Conservation (phyloP, 2,888 invertebrate genomes). For the Clanis bilineata region DNA sequence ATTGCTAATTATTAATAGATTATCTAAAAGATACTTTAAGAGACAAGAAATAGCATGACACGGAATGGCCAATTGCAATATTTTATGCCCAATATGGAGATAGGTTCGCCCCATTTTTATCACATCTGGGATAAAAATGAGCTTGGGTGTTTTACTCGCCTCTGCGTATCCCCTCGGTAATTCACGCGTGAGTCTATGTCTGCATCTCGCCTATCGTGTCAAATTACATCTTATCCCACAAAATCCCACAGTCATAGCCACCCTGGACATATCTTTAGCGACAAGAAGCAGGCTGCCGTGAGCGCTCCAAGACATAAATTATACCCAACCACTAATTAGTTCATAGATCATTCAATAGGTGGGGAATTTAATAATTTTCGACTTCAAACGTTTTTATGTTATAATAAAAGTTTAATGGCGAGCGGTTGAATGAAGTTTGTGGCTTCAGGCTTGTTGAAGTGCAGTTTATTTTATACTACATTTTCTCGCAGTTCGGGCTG, state of each 20-base stretch:
- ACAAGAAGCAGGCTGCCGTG: conserved; percentile 30
- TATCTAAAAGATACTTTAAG: too few species aligned
- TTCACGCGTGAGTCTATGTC: too few species aligned
- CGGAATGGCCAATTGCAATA: too few species aligned
- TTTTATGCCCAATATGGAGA: too few species aligned
- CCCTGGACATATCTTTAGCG: background rate
- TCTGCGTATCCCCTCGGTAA: too few species aligned
- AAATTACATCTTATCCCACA: background rate
- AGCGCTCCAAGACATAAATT: conserved; percentile 50
- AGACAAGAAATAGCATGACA: too few species aligned
- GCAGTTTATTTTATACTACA: background rate
- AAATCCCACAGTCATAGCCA: background rate
- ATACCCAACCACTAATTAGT: conserved; percentile 52
- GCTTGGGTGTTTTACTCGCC: too few species aligned
- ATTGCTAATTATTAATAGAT: too few species aligned
- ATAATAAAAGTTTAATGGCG: conserved; percentile 27
- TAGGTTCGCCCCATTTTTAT: too few species aligned
- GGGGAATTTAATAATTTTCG: conserved; percentile 37
- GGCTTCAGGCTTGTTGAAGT: background rate
- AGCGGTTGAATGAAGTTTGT: background rate
- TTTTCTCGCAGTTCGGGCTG: too few species aligned
- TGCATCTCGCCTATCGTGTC: too few species aligned
- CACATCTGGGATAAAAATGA: too few species aligned
- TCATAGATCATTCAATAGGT: conserved; percentile 45
- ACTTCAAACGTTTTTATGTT: conserved; percentile 44